Conservation (phyloP, 2,888 invertebrate genomes). For the Patella pellucida region DNA sequence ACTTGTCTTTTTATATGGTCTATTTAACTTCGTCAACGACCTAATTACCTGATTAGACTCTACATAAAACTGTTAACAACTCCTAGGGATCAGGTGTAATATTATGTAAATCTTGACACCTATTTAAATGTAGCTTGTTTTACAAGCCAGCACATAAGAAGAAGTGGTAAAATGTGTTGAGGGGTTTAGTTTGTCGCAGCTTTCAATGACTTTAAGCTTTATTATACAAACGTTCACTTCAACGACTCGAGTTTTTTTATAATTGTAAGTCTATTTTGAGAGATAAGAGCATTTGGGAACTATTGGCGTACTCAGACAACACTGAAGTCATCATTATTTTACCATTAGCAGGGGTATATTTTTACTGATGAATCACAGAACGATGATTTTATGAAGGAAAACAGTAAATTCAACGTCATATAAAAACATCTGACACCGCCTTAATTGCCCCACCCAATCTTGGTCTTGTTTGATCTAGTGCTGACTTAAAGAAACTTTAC, state of each 20-base stretch:
- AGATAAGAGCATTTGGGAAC: not conserved
- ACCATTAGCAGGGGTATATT: not conserved
- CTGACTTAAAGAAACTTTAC: constrained; percentile 9
- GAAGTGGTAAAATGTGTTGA: not conserved
- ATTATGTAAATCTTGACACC: not conserved
- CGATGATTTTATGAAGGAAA: not conserved
- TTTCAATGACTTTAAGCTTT: not conserved
- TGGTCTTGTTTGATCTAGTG: not conserved
- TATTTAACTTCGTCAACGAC: too few species aligned
- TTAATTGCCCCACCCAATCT: constrained; percentile 11
- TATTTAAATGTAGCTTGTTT: not conserved
- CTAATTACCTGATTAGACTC: too few species aligned
- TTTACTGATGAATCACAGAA: too few species aligned
- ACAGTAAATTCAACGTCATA: not conserved
- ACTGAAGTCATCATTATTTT: constrained; percentile 3
- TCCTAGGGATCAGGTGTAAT: not conserved
- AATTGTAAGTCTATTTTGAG: not conserved
- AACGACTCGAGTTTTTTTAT: not conserved
- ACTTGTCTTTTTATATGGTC: too few species aligned
- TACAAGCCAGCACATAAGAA: not conserved
- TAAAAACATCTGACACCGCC: constrained; percentile 10
- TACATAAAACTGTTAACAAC: too few species aligned
- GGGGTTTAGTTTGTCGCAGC: not conserved
- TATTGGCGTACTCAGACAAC: not conserved
- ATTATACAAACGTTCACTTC: not conserved